Evolutionary conservation across 2,797 vertebrate species (phyloP).

Genomic region (Sphenopsis melanotis): DNA sequence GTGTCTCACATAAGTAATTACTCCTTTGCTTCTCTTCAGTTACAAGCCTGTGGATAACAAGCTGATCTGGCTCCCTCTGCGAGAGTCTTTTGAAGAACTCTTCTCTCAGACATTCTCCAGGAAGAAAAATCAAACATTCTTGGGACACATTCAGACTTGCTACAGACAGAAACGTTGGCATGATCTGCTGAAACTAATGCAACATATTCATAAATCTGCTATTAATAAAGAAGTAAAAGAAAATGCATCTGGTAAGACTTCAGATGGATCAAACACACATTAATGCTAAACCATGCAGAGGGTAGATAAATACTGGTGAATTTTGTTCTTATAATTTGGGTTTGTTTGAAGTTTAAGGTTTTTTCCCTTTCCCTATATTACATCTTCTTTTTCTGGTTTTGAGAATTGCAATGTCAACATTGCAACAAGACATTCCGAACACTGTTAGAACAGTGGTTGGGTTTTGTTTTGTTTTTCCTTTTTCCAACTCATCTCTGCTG

Average conservation of each 20-base stretch:
- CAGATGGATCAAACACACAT: background rate
- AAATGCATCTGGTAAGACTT: slow-evolving; percentile 70
- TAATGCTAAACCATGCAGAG: background rate
- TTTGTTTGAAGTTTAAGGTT: background rate
- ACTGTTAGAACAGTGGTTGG: background rate
- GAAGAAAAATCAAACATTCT: slow-evolving; percentile 93
- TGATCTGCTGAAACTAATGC: slow-evolving; percentile 93
- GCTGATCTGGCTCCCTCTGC: slow-evolving; percentile 89
- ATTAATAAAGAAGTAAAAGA: slow-evolving; percentile 81
- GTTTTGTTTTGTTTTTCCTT: background rate
- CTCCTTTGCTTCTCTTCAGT: slow-evolving; percentile 64
- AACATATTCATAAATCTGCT: slow-evolving; percentile 92
- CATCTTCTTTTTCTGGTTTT: background rate
- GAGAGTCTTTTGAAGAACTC: slow-evolving; percentile 93
- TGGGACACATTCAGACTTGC: slow-evolving; percentile 96
- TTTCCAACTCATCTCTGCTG: background rate
- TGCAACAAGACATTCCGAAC: background rate
- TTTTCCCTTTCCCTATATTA: background rate
- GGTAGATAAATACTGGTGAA: background rate
- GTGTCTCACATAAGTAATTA: background rate
- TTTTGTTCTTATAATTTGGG: background rate
- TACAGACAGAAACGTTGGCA: slow-evolving; percentile 93
- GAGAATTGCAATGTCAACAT: background rate
- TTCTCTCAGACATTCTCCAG: slow-evolving; percentile 94
- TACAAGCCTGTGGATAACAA: slow-evolving; percentile 95